Evolutionary conservation across 2,113 vertebrate species (phyloP).

Genomic region (Gopherus evgoodei): DNA sequence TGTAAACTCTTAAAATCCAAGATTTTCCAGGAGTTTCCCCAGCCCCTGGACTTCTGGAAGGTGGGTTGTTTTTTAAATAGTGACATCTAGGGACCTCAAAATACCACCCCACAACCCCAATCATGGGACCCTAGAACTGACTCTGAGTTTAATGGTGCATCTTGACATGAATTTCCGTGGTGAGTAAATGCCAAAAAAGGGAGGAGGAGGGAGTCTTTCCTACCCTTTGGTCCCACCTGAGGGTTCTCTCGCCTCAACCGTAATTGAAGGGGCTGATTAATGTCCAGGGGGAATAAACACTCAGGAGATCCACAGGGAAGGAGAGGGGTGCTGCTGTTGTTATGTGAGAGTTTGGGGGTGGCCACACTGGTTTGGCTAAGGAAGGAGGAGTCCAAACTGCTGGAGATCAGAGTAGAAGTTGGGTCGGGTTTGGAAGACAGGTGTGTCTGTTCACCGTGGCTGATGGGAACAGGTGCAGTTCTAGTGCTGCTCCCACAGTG

Average conservation of each 20-base stretch:
- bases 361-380: background rate
- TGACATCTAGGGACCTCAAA: background rate
- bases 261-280: background rate
- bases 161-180: background rate
- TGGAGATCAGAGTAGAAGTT: background rate
- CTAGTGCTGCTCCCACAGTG: background rate
- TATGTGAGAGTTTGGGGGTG: background rate
- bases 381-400: background rate
- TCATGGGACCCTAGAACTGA: background rate
- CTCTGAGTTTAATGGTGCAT: background rate
- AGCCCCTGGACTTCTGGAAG: background rate
- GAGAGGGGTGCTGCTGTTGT: fast-evolving
- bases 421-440: background rate
- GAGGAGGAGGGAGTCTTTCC: background rate
- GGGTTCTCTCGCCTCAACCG: background rate
- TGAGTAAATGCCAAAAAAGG: background rate
- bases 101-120: no score
- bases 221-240: background rate
- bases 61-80: background rate
- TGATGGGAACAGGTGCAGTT: background rate
- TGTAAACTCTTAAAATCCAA: background rate
- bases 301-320: background rate
- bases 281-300: background rate
- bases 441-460: background rate
- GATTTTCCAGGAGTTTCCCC: background rate